phyloP scores from a whole-genome alignment of 2,113 vertebrate species.

The Xyliphius kryptos region DNA sequence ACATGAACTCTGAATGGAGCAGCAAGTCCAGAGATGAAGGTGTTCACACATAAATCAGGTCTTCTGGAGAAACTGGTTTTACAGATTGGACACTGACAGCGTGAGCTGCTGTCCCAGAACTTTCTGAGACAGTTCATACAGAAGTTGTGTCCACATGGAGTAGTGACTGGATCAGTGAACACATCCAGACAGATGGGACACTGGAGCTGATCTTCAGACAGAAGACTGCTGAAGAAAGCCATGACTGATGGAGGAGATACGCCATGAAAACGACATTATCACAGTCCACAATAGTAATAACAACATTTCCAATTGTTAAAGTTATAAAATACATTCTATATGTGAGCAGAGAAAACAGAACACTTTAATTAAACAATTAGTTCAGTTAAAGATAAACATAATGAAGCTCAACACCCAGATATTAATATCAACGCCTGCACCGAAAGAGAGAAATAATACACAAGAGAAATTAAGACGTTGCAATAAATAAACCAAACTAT shows the following conservation, averaged over 20 bases:
- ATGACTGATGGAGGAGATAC: slow-evolving; percentile 4
- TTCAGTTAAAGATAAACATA: too few relatives aligned
- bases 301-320: too few relatives aligned
- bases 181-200: slow-evolving; percentile 16
- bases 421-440: too few relatives aligned
- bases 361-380: too few relatives aligned
- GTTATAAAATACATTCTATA: too few relatives aligned
- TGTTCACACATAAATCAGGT: slow-evolving; percentile 8
- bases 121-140: slow-evolving; percentile 6
- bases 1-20: background rate
- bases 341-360: too few relatives aligned
- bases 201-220: slow-evolving; percentile 8
- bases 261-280: too few relatives aligned
- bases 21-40: slow-evolving; percentile 11
- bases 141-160: slow-evolving; percentile 30
- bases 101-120: slow-evolving; percentile 18
- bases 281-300: too few relatives aligned
- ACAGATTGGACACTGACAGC: slow-evolving; percentile 10
- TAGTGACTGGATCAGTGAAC: slow-evolving; percentile 20
- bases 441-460: too few relatives aligned
- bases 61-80: background rate
- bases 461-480: too few relatives aligned
- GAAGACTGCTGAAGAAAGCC: slow-evolving; percentile 7
- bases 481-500: too few relatives aligned
- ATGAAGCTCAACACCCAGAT: too few relatives aligned